Base-by-base conservation (phyloP, 2,113 vertebrate species). In the Martes martes region DNA sequence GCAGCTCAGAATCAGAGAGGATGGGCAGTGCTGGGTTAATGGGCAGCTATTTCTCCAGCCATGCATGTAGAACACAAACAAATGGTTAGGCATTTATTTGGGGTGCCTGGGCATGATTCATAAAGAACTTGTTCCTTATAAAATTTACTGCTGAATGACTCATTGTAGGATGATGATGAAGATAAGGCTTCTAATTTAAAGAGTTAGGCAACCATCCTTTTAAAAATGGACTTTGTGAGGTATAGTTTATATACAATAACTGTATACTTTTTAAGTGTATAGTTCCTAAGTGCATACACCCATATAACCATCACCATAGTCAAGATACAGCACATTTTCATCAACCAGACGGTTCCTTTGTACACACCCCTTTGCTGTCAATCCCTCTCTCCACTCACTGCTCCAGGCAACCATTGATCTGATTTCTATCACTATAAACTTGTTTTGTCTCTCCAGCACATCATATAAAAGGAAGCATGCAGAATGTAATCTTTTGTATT, bases 91-190 rank as follows among this genome's bases (percentile, higher is more conserved):
- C 24, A 18, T 65, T 88, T 36, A 36, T 47, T 16, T 73, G 67
- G 21, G 28, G 13, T 76, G 39, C 59, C 31, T 74, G 61, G 65
- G 33, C 86, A 15, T 97, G 96, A 87, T 55, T 93, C 89, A 91
- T 33, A 86, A 85, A 76, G 47, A 96, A 55, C 13, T 63, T 61
- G 26, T 76, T 59, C 67, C 67, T 83, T 79, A 61, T 73, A 97
- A 65, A 45, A 59, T 92, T 31, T 90, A 57, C 63, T 96, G 57
- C 67, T 23, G 31, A 96, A 80, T 96, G 79, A 94, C 59, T 95
- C 87, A 80, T 84, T 45, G 85, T 13, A 95, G 18, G 31, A 28
- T 80, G 74, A 74, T 24, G 13, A 45, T 87, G 59, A 95, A 91
- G 36, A 57, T 19, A 73, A 88, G 45, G 2, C 24, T 93, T 80